Base-by-base conservation (phyloP, 2,113 vertebrate species). In the Xiphophorus couchianus region DNA sequence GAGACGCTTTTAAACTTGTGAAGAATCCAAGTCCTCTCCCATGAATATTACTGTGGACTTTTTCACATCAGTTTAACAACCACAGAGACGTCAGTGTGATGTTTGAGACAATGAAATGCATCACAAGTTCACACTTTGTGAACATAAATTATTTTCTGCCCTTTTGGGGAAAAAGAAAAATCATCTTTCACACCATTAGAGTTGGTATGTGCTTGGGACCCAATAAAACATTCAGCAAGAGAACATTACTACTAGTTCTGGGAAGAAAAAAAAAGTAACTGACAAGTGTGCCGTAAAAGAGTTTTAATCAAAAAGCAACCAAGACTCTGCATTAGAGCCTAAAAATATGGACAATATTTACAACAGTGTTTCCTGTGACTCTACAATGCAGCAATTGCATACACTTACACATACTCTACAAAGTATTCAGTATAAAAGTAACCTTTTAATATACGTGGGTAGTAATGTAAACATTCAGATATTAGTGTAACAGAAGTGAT, bases 261-360 rank as follows among this genome's bases (percentile, higher is more conserved):
- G 6, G 22, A 0, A 54, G 10, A 11, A 54, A 54, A n/a, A 3
- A 25, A 42, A 42, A 10, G 10, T 9, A 25, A 31, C 19, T 30
- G 62, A 63, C 14, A 31, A 63, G 2, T 33, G 62, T n/a, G 28
- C 14, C 15, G 31, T 19, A 31, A 10, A 29, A 10, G 30, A 17
- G 29, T 63, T 63, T 63, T 19, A 63, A 19, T 22, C 14, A 63
- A 63, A 63, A 22, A 30, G 15, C 25, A 62, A 30, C 30, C 2
- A 62, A 63, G 62, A 63, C 62, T 63, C 60, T 62, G 14, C 29
- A 19, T 31, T 31, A 22, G 25, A 63, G 17, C 15, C 29, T 22
- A 31, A 63, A 63, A 31, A 58, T 58, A 58, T 58, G 25, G 51
- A 58, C 51, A 58, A 48, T 63, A 63, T 63, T 63, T 63, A 63